phyloP scores from a whole-genome alignment of 1,140 invertebrate species.

The Mactra quadrangularis region DNA sequence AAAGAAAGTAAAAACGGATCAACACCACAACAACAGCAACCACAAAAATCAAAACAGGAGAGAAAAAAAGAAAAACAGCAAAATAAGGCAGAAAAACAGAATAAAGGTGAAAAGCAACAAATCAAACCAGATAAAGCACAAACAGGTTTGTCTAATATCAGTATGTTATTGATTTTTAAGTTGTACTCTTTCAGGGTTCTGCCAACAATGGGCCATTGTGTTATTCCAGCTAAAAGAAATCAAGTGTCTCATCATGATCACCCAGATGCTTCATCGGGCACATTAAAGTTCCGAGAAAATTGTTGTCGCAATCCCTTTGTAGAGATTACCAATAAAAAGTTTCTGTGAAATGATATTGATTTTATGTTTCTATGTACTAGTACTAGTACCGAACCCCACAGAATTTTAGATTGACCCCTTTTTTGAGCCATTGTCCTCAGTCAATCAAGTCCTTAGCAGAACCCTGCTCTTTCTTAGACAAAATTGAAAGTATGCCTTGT shows the following conservation, averaged over 20 bases:
- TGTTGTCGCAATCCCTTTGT: too few relatives aligned
- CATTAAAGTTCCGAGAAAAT: too few relatives aligned
- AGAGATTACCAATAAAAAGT: too few relatives aligned
- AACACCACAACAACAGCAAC: background rate
- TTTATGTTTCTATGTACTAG: too few relatives aligned
- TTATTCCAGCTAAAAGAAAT: background rate
- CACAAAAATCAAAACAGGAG: background rate
- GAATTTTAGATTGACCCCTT: too few relatives aligned
- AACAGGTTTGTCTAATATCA: background rate
- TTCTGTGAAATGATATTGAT: too few relatives aligned
- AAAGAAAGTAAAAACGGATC: background rate
- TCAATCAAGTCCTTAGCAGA: too few relatives aligned
- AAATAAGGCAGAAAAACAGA: background rate
- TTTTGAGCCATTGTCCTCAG: too few relatives aligned
- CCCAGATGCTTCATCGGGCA: too few relatives aligned
- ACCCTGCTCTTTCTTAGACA: too few relatives aligned
- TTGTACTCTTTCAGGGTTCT: background rate
- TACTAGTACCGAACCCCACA: too few relatives aligned
- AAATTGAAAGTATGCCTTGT: too few relatives aligned
- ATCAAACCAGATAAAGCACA: background rate
- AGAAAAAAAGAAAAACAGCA: conserved; percentile 3
- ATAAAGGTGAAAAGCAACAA: conserved; percentile 4
- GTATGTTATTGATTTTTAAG: background rate
- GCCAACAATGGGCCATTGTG: background rate
- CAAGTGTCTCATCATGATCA: background rate